These are phyloP conservation scores for Trachymyrmex cornetzi DNA, from an alignment of 1,140 invertebrate species.

Conservation along the genomic window DNA sequence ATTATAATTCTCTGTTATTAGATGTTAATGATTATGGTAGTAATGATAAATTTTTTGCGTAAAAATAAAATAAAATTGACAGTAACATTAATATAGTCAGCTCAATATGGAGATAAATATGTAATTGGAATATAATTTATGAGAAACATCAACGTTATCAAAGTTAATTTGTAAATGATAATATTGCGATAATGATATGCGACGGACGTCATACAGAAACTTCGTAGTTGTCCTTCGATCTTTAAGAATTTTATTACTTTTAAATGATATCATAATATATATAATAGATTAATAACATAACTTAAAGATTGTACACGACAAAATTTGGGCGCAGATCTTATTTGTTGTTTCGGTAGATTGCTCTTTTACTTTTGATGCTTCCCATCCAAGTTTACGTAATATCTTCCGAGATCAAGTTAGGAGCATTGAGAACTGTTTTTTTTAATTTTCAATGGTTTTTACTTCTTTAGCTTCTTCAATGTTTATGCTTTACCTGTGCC, in stretches of 20 bases:
- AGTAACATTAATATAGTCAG: background rate
- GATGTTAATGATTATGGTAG: background rate
- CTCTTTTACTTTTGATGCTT: too few relatives aligned
- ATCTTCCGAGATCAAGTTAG: too few relatives aligned
- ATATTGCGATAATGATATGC: background rate
- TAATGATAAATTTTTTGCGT: slow-evolving; percentile 7
- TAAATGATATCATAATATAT: background rate
- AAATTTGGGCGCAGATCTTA: too few relatives aligned
- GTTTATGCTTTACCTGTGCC: too few relatives aligned
- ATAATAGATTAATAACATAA: background rate
- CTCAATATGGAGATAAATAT: background rate
- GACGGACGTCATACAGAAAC: background rate
- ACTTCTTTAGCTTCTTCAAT: too few relatives aligned
- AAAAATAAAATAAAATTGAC: slow-evolving; percentile 14
- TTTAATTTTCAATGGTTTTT: too few relatives aligned
- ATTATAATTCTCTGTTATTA: background rate
- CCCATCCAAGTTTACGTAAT: too few relatives aligned
- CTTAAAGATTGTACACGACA: too few relatives aligned
- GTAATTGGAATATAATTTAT: slow-evolving; percentile 30
- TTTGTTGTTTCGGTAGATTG: too few relatives aligned
- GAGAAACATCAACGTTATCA: slow-evolving; percentile 15
- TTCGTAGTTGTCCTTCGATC: background rate
- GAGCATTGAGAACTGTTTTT: too few relatives aligned
- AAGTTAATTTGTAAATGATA: slow-evolving; percentile 15
- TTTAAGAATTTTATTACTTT: slow-evolving; percentile 27